Base-by-base conservation (phyloP, 2,888 invertebrate genomes). In the Ochropleura leucogaster region DNA sequence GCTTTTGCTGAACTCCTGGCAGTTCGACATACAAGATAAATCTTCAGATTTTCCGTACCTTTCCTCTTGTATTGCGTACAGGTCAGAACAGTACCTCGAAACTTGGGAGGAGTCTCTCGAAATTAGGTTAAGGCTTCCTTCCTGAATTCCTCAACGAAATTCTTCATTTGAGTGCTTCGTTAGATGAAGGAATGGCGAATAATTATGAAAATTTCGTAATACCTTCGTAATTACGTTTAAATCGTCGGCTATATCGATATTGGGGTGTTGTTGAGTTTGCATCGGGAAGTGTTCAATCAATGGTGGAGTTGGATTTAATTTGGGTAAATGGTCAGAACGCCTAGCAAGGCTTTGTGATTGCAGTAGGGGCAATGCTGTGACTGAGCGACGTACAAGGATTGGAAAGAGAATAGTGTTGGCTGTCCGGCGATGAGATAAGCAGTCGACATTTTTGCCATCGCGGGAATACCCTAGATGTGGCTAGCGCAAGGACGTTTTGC, bases 181-280 rank as follows among this genome's bases (percentile, higher is more conserved):
- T 85, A 86, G 82, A 76, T 74, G 77, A 76, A 68, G 84, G 71
- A 75, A 84, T 83, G 81, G 79, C 71, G 86, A 83, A 84, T 86
- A 84, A 87, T 87, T 87, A 87, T 82, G 86, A 86, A 87, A 86
- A 85, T 83, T 86, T 82, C 83, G 60, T 82, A 80, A 87, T 87
- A 82, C 80, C 86, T 70, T 60, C 64, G 62, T 87, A 86, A 87
- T 87, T 86, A 79, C 79, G 72, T 77, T 77, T 68, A 76, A 69
- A 85, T 77, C 65, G 74, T 66, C 73, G 20, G 77, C 64, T 68
- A 72, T 68, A 74, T 74, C 65, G 74, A 75, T 74, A 73, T 69
- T 68, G 47, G 40, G 66, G 64, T 66, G 66, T 20, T 53, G 12
- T 51, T 12, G 76, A 60, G 53, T 72, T 51, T 74, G 20, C 42